phyloP scores from a whole-genome alignment of 2,113 vertebrate genomes.

The Dolichotis patagonum region DNA sequence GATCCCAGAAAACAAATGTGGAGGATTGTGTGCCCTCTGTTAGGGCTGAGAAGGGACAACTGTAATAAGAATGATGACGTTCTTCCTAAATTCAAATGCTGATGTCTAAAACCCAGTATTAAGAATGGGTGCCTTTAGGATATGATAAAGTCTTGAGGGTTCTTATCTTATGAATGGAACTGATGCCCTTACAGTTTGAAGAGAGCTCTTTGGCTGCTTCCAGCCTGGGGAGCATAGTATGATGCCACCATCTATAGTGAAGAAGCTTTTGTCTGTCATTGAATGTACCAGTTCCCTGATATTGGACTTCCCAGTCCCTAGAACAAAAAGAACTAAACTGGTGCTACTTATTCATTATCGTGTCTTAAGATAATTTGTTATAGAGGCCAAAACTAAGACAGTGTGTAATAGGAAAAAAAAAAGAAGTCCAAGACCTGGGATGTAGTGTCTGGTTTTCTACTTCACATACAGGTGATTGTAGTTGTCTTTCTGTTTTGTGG shows the following conservation, averaged over 20 bases:
- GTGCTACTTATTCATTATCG: neutral
- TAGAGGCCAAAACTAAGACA: neutral
- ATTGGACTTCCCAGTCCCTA: neutral
- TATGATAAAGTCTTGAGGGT: neutral
- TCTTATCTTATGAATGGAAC: neutral
- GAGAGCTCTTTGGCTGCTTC: neutral
- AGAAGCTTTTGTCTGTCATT: fast-evolving
- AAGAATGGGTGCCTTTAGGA: neutral
- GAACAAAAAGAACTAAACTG: neutral
- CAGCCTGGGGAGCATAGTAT: neutral
- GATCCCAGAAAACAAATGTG: neutral
- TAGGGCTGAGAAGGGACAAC: neutral
- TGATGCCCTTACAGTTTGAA: neutral
- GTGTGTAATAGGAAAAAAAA: neutral
- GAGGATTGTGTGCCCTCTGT: neutral
- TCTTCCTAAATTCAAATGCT: neutral
- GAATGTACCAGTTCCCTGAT: neutral
- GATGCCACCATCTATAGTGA: neutral
- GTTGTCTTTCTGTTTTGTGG: neutral
- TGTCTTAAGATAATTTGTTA: neutral
- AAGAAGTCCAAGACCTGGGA: neutral
- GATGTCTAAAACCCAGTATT: neutral
- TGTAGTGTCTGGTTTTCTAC: neutral
- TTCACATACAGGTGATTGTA: neutral
- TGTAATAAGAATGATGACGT: neutral